Evolutionary conservation across 2,797 vertebrate species (phyloP).

Genomic region (Cynopterus sphinx): DNA sequence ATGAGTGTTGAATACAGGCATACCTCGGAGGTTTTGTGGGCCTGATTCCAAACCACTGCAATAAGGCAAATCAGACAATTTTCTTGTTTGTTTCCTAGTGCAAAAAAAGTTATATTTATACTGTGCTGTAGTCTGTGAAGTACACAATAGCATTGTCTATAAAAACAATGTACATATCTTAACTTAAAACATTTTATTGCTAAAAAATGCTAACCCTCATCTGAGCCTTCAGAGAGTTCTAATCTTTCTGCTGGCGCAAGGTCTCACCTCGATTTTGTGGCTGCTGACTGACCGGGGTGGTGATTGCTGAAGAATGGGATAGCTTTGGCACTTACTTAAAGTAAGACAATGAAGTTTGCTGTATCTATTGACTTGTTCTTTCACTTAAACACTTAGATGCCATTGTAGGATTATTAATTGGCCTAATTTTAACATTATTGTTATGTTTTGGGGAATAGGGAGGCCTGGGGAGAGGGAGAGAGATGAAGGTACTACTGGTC

Average conservation of each 20-base stretch:
- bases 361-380: neutral
- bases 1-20: neutral
- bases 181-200: neutral
- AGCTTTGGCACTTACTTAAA: neutral
- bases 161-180: neutral
- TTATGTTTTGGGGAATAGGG: neutral
- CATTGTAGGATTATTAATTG: neutral
- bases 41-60: neutral
- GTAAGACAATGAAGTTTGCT: neutral
- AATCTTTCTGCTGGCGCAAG: neutral
- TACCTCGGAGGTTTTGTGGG: neutral
- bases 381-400: neutral
- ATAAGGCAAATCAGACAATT: neutral
- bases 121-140: neutral
- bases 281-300: neutral
- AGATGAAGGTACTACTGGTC: neutral
- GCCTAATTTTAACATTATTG: neutral
- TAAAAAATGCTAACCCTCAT: no score
- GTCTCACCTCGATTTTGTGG: neutral
- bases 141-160: neutral
- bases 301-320: neutral
- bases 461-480: neutral
- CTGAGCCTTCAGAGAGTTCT: neutral
- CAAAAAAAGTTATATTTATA: neutral
- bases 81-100: neutral